phyloP scores from a whole-genome alignment of 30 jellyfish, hydroid and myxozoan genomes.

The Mastigias papua region DNA sequence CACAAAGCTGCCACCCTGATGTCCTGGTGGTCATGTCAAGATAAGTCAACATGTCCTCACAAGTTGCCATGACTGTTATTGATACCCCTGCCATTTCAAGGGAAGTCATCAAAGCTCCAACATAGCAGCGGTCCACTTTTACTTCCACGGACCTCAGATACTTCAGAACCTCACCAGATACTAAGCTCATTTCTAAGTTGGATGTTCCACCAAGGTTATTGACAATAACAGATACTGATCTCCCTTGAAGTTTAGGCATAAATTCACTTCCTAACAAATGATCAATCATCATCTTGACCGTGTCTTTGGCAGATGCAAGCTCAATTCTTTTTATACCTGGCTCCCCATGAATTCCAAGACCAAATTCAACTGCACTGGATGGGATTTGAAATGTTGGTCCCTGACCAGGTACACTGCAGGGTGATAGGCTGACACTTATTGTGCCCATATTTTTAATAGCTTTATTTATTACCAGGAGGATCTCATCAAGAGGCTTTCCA shows the following conservation, averaged over 20 bases:
- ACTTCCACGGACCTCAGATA: slow-evolving; percentile 22
- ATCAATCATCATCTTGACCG: slow-evolving; percentile 83
- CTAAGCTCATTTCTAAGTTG: slow-evolving; percentile 83
- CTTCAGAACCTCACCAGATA: slow-evolving; percentile 79
- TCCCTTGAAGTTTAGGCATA: slow-evolving; percentile 68
- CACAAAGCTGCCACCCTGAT: slow-evolving; percentile 37
- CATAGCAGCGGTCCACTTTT: slow-evolving; percentile 71
- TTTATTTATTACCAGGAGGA: slow-evolving; percentile 16
- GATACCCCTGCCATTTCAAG: slow-evolving; percentile 99
- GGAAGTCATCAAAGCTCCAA: slow-evolving; percentile 91
- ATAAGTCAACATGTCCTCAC: slow-evolving; percentile 38
- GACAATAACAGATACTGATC: slow-evolving; percentile 72
- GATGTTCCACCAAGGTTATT: slow-evolving; percentile 96
- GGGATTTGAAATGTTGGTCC: slow-evolving; percentile 86
- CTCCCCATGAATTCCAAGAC: slow-evolving; percentile 99
- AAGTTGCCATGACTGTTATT: slow-evolving; percentile 64
- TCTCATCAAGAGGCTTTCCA: slow-evolving; percentile 85
- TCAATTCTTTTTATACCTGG: slow-evolving; percentile 89
- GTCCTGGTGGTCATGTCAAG: slow-evolving; percentile 48
- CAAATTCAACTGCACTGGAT: slow-evolving; percentile 90
- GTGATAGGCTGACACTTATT: slow-evolving; percentile 93
- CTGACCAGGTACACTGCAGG: slow-evolving; percentile 99
- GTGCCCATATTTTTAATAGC: slow-evolving; percentile 86
- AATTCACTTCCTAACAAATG: slow-evolving; percentile 75
- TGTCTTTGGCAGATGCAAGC: slow-evolving; percentile 71